Evolutionary conservation across 2,113 vertebrate species (phyloP).

Genomic region (Formicarius rufipectus): DNA sequence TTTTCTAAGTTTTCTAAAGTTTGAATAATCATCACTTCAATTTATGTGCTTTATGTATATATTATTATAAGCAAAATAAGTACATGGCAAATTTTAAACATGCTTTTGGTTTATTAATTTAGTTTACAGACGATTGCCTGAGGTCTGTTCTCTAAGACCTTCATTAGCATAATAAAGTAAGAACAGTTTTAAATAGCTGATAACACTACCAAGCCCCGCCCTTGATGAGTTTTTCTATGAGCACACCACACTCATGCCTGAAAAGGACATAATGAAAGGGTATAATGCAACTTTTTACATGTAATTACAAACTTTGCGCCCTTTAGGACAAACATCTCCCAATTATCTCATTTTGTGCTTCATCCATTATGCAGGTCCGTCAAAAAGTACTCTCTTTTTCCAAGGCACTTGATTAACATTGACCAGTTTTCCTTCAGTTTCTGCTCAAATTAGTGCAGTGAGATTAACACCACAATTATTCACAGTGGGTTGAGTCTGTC

Average conservation of each 20-base stretch:
- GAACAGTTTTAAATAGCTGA: neutral
- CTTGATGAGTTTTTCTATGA: neutral
- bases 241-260: neutral
- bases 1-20: neutral
- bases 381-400: constrained; percentile 36
- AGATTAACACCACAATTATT: constrained; percentile 67
- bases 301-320: constrained; percentile 18
- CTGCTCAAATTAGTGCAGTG: constrained; percentile 50
- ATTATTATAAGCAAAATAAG: neutral
- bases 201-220: neutral
- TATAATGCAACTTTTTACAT: constrained; percentile 11
- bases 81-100: neutral
- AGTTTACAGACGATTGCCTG: neutral
- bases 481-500: constrained; percentile 19
- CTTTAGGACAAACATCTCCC: constrained; percentile 34
- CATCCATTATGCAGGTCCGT: constrained; percentile 43
- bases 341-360: constrained; percentile 56
- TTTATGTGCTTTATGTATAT: neutral
- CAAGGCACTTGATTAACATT: constrained; percentile 54
- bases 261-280: neutral
- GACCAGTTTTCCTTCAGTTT: constrained; percentile 54
- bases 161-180: constrained; percentile 18
- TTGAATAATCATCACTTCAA: neutral
- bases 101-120: neutral
- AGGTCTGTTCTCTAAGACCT: neutral